Evolutionary conservation across 2,797 vertebrate genomes (phyloP), one percentile per base, ranked within the genome.

Genomic region (Falco novaeseelandiae): DNA sequence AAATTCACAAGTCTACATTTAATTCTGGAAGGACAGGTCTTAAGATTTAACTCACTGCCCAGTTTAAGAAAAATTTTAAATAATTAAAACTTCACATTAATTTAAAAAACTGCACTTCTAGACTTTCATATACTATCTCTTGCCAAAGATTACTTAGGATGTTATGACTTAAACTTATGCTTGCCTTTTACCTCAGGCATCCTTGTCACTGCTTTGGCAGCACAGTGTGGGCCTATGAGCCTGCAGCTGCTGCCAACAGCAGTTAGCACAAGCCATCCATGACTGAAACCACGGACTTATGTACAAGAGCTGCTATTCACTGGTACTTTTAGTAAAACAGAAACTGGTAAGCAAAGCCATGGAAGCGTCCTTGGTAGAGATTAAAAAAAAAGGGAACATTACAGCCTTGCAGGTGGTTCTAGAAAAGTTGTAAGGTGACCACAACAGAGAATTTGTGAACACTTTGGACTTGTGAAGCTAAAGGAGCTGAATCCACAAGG

Each of bases 191-290:
- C 38, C 30, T 63, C 55, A 7, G 0, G 2, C 17, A 14, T 10
- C 34, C 61, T 7, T 42, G 38, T 19, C 29, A 7, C 16, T 6
- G n/a, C 44, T 70, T n/a, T n/a, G 58, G 70, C 57, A 36, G 51
- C 14, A 6, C 44, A 9, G 40, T 0, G 21, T 12, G 17, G 73
- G 23, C n/a, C 72, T 38, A 8, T 16, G n/a, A 55, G 66, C 34
- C 57, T 21, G 36, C 1, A 25, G 30, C 1, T 73, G 17, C 59
- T 4, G 2, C 54, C 29, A 49, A 23, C 0, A 58, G 55, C 5
- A 1, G 26, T 22, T 8, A 55, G 27, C 10, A 4, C 3, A 66
- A 70, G 32, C 2, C 13, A 55, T 10, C 11, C 11, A 2, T 6
- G 49, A 51, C 44, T 6, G 34, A 85, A 88, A 36, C 5, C 51